Evolutionary conservation across 2,797 vertebrate genomes (phyloP).

Genomic region (Myotis planiceps): DNA sequence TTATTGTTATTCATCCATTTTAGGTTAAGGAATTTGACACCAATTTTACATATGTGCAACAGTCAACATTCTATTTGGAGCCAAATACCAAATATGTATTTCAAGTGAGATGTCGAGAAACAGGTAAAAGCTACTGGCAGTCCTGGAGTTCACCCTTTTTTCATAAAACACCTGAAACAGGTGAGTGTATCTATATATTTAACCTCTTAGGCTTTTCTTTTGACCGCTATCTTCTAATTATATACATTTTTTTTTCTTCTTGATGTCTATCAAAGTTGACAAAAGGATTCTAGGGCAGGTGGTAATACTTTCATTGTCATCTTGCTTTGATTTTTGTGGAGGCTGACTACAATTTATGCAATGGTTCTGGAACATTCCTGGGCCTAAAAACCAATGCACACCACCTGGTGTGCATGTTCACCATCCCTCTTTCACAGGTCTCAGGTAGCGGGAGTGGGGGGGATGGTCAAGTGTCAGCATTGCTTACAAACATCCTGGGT

Average conservation of each 20-base stretch:
- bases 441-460: not conserved
- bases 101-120: constrained; percentile 87
- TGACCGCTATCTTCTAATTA: not conserved
- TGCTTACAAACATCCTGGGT: not conserved
- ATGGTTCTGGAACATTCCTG: not conserved
- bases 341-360: not conserved
- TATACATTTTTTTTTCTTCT: not conserved
- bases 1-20: not conserved
- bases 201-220: not conserved
- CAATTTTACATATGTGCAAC: rapidly evolving
- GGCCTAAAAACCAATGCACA: not conserved
- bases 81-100: constrained; percentile 89
- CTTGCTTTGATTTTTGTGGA: constrained; percentile 18
- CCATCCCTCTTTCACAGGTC: too few relatives aligned
- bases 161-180: constrained; percentile 88
- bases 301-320: not conserved
- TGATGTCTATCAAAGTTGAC: not conserved
- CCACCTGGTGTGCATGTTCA: not conserved
- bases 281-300: not conserved
- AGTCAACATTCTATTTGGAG: constrained; percentile 81
- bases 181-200: constrained; percentile 78
- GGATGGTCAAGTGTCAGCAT: not conserved
- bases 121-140: constrained; percentile 88
- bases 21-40: constrained; percentile 78
- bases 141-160: constrained; percentile 88